Percentiles rank a stretch among this genome's conserved stretches.
Conservation (phyloP, 1,140 invertebrate genomes). For the Scaptomyza montana region DNA sequence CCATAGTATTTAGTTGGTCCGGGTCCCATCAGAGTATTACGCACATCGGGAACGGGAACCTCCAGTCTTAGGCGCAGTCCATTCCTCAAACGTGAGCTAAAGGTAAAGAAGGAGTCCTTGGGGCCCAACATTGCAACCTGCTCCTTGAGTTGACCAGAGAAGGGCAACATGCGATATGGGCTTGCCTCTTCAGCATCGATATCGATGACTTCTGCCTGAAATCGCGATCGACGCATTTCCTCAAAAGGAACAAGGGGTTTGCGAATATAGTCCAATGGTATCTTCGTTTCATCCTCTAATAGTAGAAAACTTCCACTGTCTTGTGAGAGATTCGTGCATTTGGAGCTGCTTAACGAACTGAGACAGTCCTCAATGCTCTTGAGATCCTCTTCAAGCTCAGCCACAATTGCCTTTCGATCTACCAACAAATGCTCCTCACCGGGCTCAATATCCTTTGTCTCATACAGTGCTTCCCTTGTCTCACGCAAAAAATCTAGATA, state of each 20-base stretch:
- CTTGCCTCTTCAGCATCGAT: conserved; percentile 66
- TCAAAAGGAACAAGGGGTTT: conserved; percentile 80
- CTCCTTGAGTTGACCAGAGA: conserved; percentile 72
- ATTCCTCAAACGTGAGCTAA: conserved; percentile 66
- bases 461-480: conserved; percentile 61
- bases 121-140: conserved; percentile 57
- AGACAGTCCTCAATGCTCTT: conserved; percentile 76
- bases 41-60: conserved; percentile 59
- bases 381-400: conserved; percentile 72
- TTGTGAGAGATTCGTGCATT: conserved; percentile 73
- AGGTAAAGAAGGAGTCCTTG: conserved; percentile 77
- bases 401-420: conserved; percentile 50
- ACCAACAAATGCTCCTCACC: conserved; percentile 63
- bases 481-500: conserved; percentile 70
- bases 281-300: conserved; percentile 67
- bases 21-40: conserved; percentile 56
- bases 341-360: conserved; percentile 72
- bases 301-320: conserved; percentile 79
- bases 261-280: conserved; percentile 77
- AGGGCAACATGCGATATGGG: conserved; percentile 72
- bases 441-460: conserved; percentile 61
- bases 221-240: conserved; percentile 73
- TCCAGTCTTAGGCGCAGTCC: conserved; percentile 70
- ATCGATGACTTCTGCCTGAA: conserved; percentile 69
- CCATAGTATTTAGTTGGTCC: conserved; percentile 46